phyloP scores from a whole-genome alignment of 2,888 invertebrate species.

The Labia minor region DNA sequence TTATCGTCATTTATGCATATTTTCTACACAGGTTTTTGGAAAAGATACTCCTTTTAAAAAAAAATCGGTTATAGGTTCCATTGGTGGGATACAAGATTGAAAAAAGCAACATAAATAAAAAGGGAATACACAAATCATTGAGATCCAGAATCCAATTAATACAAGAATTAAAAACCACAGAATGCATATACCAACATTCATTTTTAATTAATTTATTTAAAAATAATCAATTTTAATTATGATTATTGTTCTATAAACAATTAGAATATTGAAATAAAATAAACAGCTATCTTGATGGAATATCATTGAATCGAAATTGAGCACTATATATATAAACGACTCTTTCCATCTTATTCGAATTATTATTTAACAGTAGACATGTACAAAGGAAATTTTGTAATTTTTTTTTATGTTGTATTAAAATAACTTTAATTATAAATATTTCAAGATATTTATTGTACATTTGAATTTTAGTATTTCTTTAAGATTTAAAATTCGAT shows the following conservation, averaged over 20 bases:
- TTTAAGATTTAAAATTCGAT: too few relatives aligned
- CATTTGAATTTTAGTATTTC: too few relatives aligned
- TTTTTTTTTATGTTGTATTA: too few relatives aligned
- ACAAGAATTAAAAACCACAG: neutral
- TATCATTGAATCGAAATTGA: neutral
- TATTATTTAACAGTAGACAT: too few relatives aligned
- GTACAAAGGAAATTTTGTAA: too few relatives aligned
- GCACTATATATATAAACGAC: too few relatives aligned
- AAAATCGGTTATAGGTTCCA: neutral
- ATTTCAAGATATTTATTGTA: too few relatives aligned
- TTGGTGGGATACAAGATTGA: neutral
- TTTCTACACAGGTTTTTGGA: neutral
- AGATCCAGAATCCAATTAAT: neutral
- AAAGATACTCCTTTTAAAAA: neutral
- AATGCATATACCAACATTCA: neutral
- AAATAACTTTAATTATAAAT: too few relatives aligned
- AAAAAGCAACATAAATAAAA: neutral
- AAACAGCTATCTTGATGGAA: neutral
- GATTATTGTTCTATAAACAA: neutral
- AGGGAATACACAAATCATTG: neutral
- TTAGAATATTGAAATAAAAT: neutral
- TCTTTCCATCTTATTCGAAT: too few relatives aligned
- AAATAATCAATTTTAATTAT: neutral
- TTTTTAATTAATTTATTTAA: neutral
- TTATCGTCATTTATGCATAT: neutral